These are phyloP conservation scores for Colletes latitarsis DNA, from an alignment of 1,140 invertebrate species.

Conservation along the genomic window DNA sequence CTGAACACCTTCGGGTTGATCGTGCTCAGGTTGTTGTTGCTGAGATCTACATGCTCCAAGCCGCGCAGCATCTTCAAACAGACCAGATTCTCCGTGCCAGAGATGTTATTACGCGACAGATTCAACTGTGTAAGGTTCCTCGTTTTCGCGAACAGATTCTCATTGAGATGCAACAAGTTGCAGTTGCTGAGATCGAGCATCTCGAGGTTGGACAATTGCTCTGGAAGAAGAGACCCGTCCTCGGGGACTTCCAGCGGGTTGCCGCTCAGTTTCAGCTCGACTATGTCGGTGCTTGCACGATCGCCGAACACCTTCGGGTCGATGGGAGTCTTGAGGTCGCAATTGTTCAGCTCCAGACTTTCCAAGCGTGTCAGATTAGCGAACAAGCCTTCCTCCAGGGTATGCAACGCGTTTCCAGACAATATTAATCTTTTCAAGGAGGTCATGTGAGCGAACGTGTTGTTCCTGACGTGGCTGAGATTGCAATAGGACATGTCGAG, in stretches of 20 bases:
- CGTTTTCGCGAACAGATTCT: slow-evolving; percentile 84
- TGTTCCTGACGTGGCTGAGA: slow-evolving; percentile 84
- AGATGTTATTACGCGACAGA: slow-evolving; percentile 84
- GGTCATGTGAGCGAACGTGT: slow-evolving; percentile 87
- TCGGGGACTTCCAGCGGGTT: slow-evolving; percentile 85
- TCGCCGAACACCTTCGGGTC: slow-evolving; percentile 86
- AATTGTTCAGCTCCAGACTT: slow-evolving; percentile 86
- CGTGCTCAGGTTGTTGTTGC: slow-evolving; percentile 84
- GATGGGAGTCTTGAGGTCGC: slow-evolving; percentile 84
- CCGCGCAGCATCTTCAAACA: slow-evolving; percentile 83
- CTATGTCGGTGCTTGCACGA: slow-evolving; percentile 84
- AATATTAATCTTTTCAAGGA: slow-evolving; percentile 85
- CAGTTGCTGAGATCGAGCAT: slow-evolving; percentile 86
- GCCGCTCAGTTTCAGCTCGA: slow-evolving; percentile 86
- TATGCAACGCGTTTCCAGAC: slow-evolving; percentile 86
- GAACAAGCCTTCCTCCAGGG: slow-evolving; percentile 86
- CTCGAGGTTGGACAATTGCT: slow-evolving; percentile 84
- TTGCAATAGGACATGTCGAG: slow-evolving; percentile 89
- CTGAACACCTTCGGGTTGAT: slow-evolving; percentile 83
- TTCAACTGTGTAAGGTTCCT: slow-evolving; percentile 85
- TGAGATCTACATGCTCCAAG: slow-evolving; percentile 85
- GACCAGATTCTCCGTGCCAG: slow-evolving; percentile 80
- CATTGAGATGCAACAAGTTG: slow-evolving; percentile 83
- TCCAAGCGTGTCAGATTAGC: slow-evolving; percentile 85
- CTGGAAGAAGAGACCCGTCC: slow-evolving; percentile 83